phyloP scores from a whole-genome alignment of 2,113 vertebrate species.

The Talpa occidentalis region DNA sequence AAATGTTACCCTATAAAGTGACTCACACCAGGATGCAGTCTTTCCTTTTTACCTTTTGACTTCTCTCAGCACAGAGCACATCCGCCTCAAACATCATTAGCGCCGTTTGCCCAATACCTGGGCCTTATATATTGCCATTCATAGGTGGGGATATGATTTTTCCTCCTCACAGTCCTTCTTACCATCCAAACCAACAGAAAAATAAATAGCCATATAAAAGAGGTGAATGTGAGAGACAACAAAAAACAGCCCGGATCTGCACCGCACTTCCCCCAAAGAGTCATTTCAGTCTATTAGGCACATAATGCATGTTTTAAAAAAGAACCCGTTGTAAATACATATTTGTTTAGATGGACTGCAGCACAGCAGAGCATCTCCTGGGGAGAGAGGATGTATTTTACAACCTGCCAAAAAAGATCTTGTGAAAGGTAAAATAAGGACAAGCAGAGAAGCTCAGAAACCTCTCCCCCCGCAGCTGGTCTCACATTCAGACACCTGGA shows the following conservation, averaged over 20 bases:
- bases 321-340: conserved; percentile 78
- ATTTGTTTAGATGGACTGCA: conserved; percentile 77
- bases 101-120: background rate
- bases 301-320: conserved; percentile 81
- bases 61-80: conserved; percentile 62
- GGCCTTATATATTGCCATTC: conserved; percentile 49
- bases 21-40: background rate
- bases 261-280: conserved; percentile 77
- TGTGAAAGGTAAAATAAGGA: conserved; percentile 56
- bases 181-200: conserved; percentile 71
- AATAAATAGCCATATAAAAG: conserved; percentile 83
- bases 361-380: conserved; percentile 58
- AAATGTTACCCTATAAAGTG: background rate
- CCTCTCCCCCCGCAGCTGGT: background rate
- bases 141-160: conserved; percentile 32
- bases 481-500: background rate
- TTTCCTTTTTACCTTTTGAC: background rate
- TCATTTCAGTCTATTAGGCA: conserved; percentile 80
- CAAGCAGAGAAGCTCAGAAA: background rate
- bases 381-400: conserved; percentile 73
- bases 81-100: conserved; percentile 58
- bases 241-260: conserved; percentile 51
- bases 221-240: conserved; percentile 76
- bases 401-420: conserved; percentile 69
- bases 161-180: conserved; percentile 42